Base-by-base conservation (phyloP, 1,140 invertebrate species). In the Halesus radiatus region DNA sequence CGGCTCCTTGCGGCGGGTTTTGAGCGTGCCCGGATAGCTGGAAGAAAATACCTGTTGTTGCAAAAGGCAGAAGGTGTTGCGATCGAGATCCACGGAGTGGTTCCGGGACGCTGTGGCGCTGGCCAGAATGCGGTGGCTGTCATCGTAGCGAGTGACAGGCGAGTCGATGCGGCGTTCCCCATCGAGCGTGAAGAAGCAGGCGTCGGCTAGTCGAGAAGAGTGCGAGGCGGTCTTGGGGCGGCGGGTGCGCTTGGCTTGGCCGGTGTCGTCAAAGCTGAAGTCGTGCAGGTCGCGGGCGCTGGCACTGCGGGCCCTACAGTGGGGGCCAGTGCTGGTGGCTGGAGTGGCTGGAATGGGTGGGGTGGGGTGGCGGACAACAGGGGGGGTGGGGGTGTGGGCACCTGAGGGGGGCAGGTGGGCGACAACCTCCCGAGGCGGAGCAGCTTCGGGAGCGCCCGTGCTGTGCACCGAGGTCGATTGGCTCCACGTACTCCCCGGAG, bases 11-110 rank as follows among this genome's bases (percentile, higher is more conserved):
- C 85, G 88, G 89, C 91, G 87, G 91, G 80, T 92, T 5, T 56
- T 92, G 3, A 94, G 93, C 16, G 94, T 95, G 37, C 95, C 95
- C 8, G 95, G 95, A 87, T 96, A 96, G 85, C 94, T 95, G 82
- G 94, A 95, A 32, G 95, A 96, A 87, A 96, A 96, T 0, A 95
- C 92, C 82, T 94, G 93, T 20, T 72, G 64, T 8, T 72, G 64
- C 10, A 81, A 20, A 82, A 90, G 88, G 26, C 88, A 86, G 64
- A 92, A 89, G 68, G 89, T 89, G 84, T 92, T 91, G 78, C 92
- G 91, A 84, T 90, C 89, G 15, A 88, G 86, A 74, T 93, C 93
- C 76, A 93, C 85, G 45, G 92, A 93, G 79, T 89, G 90, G 78
- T 91, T 85, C 76, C 91, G 90, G 16, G 91, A 91, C 76, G 87